Base-by-base conservation (phyloP, 2,797 vertebrate genomes). In the Pogoniulus pusillus region DNA sequence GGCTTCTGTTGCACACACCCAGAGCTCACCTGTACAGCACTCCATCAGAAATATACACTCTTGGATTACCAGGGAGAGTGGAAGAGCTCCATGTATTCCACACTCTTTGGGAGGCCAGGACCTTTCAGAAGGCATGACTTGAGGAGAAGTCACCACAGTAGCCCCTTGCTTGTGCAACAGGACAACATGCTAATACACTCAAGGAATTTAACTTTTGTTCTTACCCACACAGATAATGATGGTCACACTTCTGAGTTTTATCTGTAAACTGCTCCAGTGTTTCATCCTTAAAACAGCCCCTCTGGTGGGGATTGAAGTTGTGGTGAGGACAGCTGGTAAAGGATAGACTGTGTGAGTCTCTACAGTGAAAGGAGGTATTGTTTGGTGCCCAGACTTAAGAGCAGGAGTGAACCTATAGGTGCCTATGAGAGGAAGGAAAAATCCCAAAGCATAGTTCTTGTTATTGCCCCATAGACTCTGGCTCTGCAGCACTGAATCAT, bases 181-280 rank as follows among this genome's bases (percentile, higher is more conserved):
- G 47, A 15, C 35, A 58, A 19, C 30, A 30, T 69, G 53, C 35
- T 82, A 39, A 54, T 51, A 66, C 30, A 63, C 75, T 86, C 9
- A 60, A 79, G 85, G 57, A 68, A 37, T 62, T 93, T 93, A 93
- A 71, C 34, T 17, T 82, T 59, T 23, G 10, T 70, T 95, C 85
- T 93, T 68, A 53, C 59, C 90, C 62, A 82, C 24, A 18, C 32
- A 34, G 55, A 59, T 87, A 68, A 30, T 35, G 55, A 65, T 45
- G 66, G 54, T 88, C 69, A 90, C n/a, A 22, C 59, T 87, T 62
- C 47, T 90, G 88, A 83, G n/a, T 34, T 62, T 63, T 43, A n/a
- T 10, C 45, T 71, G 19, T 35, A 43, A 85, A 35, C 37, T 74
- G 51, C 30, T 43, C 26, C 8, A 29, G 34, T 60, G 22, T 63